phyloP scores from a whole-genome alignment of 1,140 invertebrate species.

The Drosophila busckii region DNA sequence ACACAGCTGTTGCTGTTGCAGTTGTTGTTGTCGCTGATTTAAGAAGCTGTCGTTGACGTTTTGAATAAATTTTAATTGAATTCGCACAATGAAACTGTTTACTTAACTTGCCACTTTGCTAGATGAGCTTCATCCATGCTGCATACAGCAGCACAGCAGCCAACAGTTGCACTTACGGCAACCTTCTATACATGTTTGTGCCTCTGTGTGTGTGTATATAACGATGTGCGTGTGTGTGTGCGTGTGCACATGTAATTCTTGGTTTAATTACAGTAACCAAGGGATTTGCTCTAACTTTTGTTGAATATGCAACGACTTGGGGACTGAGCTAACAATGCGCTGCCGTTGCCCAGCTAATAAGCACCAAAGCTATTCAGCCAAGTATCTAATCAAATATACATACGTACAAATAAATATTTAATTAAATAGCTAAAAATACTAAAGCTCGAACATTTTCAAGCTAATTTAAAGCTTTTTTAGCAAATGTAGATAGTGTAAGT shows the following conservation, averaged over 20 bases:
- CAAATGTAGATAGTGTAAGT: no score
- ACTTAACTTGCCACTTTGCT: constrained; percentile 77
- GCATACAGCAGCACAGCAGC: background rate
- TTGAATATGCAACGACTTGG: constrained; percentile 39
- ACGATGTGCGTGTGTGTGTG: constrained; percentile 18
- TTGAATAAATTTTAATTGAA: constrained; percentile 79
- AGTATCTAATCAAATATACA: no score
- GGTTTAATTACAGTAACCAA: constrained; percentile 63
- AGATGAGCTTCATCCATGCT: constrained; percentile 60
- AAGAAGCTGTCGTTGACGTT: constrained; percentile 75
- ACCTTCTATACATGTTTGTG: no score
- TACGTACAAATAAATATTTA: no score
- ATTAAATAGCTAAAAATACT: no score
- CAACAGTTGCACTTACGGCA: no score
- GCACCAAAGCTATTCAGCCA: no score
- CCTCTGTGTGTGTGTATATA: background rate
- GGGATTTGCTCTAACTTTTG: constrained; percentile 51
- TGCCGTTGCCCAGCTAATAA: constrained; percentile 30
- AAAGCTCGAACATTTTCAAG: no score
- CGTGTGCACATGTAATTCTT: constrained; percentile 29
- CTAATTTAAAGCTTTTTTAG: no score
- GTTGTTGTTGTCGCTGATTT: constrained; percentile 37
- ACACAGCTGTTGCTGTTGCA: constrained; percentile 9
- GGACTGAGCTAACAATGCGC: constrained; percentile 7
- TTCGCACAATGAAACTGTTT: constrained; percentile 78